Percentiles rank a stretch among this genome's conserved stretches.
phyloP scores from a whole-genome alignment of 1,140 invertebrate genomes.

The Carcinoscorpius rotundicauda region DNA sequence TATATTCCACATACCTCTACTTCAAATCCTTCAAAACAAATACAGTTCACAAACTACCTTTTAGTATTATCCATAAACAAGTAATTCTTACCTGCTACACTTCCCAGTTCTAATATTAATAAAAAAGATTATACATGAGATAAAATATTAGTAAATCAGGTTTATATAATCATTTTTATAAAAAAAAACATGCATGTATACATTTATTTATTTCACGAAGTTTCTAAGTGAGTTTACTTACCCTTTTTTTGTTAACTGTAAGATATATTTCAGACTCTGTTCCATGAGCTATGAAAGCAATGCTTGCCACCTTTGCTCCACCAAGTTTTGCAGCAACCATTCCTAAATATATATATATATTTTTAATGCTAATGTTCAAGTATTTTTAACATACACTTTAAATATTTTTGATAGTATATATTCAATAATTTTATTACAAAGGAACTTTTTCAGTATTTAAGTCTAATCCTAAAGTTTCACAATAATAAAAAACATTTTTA shows the following conservation, averaged over 20 bases:
- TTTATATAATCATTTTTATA: background rate
- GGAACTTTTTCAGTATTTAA: too few species aligned
- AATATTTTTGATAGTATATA: too few species aligned
- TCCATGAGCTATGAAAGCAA: constrained; percentile 36
- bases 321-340: constrained; percentile 21
- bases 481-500: too few species aligned
- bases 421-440: too few species aligned
- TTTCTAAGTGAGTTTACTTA: constrained; percentile 4
- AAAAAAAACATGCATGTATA: background rate
- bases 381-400: too few species aligned
- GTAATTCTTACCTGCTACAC: background rate
- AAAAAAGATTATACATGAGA: constrained; percentile 28
- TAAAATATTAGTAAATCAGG: constrained; percentile 24
- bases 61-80: background rate
- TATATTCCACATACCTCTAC: too few species aligned
- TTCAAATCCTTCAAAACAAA: too few species aligned
- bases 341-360: too few species aligned
- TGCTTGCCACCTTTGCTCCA: constrained; percentile 30
- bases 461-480: too few species aligned
- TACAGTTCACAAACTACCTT: too few species aligned
- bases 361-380: too few species aligned
- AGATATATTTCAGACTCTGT: constrained; percentile 27
- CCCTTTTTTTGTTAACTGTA: constrained; percentile 9
- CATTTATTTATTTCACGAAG: background rate
- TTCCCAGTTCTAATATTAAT: constrained; percentile 1